Evolutionary conservation across 2,888 invertebrate genomes (phyloP), one percentile per base, ranked within the genome.

Genomic region (Amphipyra berbera): DNA sequence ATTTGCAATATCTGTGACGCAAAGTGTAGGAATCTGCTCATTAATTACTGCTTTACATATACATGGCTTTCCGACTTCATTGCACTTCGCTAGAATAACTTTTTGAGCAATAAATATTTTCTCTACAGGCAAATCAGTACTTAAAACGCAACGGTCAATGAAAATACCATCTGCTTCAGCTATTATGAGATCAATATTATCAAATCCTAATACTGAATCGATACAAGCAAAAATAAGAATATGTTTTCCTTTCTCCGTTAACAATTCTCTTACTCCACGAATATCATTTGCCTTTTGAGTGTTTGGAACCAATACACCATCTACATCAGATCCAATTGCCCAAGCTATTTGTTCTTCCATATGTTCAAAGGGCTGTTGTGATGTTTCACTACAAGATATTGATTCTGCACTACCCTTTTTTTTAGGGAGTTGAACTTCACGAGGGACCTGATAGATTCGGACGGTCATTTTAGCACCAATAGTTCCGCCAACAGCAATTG

Each of bases 1-100:
- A 90, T 98, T 98, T 21, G 98, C 98, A n/a, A 99, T 98, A 87
- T 98, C 98, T 15, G 97, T 90, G 96, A 96, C 56, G 96, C 98
- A 73, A 96, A 97, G 68, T 96, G 95, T 80, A 96, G 98, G 91
- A 96, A 98, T 90, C 95, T 97, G 76, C 96, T 96, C 98, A 97
- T 98, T 79, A 96, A 98, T 90, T 96, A 98, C 87, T 96, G 94
- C 98, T 97, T 98, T 98, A 88, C 97, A 97, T 76, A 98, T 97
- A 12, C 98, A 97, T 0, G 98, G 98, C 86, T 98, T 98, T 2
- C 98, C 98, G 62, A 90, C 93, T 85, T 96, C 96, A 88, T 98
- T 98, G 89, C 98, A 98, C 89, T 97, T 96, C 2, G 97, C 97
- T 83, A 98, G 96, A 93, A 98, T 96, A 84, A 96, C 96, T 92